Conservation (phyloP, 2,888 invertebrate species). For the Brachylomia viminalis region DNA sequence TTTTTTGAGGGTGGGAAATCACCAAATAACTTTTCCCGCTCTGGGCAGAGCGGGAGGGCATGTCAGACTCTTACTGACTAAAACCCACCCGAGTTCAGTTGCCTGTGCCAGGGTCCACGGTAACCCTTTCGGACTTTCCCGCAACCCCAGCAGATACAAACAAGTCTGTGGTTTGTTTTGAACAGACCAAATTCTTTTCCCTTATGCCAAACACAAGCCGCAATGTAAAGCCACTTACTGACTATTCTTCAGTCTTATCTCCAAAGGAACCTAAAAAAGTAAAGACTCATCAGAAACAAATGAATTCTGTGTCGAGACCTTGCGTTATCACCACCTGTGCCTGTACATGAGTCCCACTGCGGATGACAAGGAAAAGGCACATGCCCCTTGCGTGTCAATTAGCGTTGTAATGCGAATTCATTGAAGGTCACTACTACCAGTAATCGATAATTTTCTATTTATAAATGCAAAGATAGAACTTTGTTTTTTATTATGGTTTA, state of each 20-base stretch:
- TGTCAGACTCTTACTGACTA: too few species aligned
- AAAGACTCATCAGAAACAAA: slow-evolving; percentile 4
- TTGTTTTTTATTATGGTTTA: neutral
- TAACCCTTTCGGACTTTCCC: too few species aligned
- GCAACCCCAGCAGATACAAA: too few species aligned
- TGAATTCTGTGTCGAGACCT: neutral
- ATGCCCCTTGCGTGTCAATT: slow-evolving; percentile 19
- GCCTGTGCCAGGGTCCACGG: too few species aligned
- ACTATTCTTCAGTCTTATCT: neutral
- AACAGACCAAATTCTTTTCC: neutral
- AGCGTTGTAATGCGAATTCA: slow-evolving; percentile 12
- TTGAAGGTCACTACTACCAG: slow-evolving; percentile 19
- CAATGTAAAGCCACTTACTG: neutral
- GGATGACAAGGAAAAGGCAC: neutral
- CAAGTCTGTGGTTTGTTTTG: neutral
- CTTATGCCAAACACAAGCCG: neutral
- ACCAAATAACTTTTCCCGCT: too few species aligned
- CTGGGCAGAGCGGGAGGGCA: too few species aligned
- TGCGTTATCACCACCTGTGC: neutral
- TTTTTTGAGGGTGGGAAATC: too few species aligned
- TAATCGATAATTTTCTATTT: neutral
- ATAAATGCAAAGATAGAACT: neutral
- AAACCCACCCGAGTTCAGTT: too few species aligned
- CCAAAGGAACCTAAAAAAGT: neutral
- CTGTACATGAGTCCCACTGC: neutral